These are phyloP conservation scores for Bhutanitis thaidina DNA, from an alignment of 2,888 invertebrate genomes.

Conservation along the genomic window DNA sequence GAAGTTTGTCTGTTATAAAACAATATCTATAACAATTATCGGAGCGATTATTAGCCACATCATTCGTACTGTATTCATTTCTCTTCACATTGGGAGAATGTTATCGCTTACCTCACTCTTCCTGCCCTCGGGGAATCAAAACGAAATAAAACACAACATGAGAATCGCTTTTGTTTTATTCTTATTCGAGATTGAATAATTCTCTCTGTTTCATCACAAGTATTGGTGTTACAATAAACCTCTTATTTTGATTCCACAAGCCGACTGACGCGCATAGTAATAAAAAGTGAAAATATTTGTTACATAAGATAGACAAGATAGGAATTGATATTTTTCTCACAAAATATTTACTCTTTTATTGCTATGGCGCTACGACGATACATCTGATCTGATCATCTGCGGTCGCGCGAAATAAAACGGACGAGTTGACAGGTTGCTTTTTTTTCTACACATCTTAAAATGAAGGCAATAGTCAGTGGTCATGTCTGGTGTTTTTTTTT, in stretches of 20 bases:
- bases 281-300: background rate
- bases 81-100: too few relatives aligned
- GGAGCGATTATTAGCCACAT: too few relatives aligned
- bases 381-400: too few relatives aligned
- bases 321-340: background rate
- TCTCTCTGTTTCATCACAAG: conserved; percentile 24
- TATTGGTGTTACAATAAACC: conserved; percentile 27
- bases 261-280: background rate
- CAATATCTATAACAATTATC: too few relatives aligned
- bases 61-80: too few relatives aligned
- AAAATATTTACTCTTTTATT: background rate
- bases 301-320: background rate
- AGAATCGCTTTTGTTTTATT: conserved; percentile 47
- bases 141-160: conserved; percentile 42
- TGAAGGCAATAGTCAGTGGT: too few relatives aligned
- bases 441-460: background rate
- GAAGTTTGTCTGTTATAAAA: too few relatives aligned
- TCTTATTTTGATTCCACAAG: conserved; percentile 9
- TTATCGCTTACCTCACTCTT: too few relatives aligned
- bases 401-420: background rate
- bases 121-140: too few relatives aligned
- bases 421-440: conserved; percentile 11
- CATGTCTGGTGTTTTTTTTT: too few relatives aligned
- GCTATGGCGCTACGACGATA: background rate
- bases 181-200: conserved; percentile 45